Evolutionary conservation across 2,888 invertebrate genomes (phyloP).

Genomic region (Epicampocera succincta): DNA sequence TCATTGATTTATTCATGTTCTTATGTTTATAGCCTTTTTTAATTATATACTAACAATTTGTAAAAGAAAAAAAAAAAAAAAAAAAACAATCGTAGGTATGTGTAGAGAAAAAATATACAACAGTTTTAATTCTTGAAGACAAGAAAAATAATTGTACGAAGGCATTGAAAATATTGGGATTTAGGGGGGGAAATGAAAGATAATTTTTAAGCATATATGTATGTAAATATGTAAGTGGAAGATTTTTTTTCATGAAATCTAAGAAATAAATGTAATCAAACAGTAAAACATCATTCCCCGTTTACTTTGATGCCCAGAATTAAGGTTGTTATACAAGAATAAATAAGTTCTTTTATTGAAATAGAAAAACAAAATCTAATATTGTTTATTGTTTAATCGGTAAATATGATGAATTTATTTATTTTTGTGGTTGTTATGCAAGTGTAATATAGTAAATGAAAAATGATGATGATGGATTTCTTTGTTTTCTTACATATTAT

Average conservation of each 20-base stretch:
- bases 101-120: conserved; percentile 58
- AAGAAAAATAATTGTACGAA: conserved; percentile 25
- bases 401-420: background rate
- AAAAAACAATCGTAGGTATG: conserved; percentile 8
- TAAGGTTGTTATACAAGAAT: too few species aligned
- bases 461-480: conserved; percentile 28
- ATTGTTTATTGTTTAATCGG: too few species aligned
- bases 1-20: conserved; percentile 26
- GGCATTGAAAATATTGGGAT: conserved; percentile 17
- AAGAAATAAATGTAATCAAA: too few species aligned
- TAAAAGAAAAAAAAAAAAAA: too few species aligned
- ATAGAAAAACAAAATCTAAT: too few species aligned
- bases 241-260: too few species aligned
- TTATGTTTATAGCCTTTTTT: conserved; percentile 54
- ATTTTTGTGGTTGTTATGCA: conserved; percentile 5
- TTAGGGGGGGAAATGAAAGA: background rate
- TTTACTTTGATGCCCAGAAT: too few species aligned
- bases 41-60: conserved; percentile 53
- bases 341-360: too few species aligned
- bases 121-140: conserved; percentile 38
- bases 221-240: background rate
- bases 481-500: conserved; percentile 6
- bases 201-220: background rate
- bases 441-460: conserved; percentile 24
- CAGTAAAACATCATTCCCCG: too few species aligned